Percentiles rank a stretch among this genome's conserved stretches.
phyloP scores from a whole-genome alignment of 2,888 invertebrate species.

The Rhogogaster chlorosoma region DNA sequence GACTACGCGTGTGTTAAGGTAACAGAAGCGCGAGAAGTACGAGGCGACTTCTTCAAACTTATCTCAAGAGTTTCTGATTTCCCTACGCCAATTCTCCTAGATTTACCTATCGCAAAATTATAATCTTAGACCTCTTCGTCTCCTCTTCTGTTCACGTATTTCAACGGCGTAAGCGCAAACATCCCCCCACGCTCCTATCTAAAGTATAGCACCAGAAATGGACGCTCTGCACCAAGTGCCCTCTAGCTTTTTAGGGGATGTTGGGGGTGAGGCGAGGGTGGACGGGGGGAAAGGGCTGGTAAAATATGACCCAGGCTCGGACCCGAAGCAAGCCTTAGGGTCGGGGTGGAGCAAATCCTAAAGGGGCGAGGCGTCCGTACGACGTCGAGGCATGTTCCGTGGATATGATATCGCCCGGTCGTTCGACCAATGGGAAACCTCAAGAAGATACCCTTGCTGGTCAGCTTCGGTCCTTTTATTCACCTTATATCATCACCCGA shows the following conservation, averaged over 20 bases:
- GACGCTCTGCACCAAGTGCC: conserved; percentile 29
- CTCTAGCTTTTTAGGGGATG: conserved; percentile 27
- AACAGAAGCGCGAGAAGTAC: background rate
- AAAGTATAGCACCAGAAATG: conserved; percentile 21
- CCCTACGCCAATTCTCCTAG: background rate
- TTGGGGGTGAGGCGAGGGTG: background rate
- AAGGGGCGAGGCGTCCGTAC: conserved; percentile 45
- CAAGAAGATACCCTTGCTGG: conserved; percentile 21
- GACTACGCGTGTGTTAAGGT: background rate
- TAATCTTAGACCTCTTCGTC: background rate
- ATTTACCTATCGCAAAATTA: background rate
- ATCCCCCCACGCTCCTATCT: background rate
- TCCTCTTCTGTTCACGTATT: background rate
- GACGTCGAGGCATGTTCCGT: conserved; percentile 39
- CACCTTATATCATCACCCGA: conserved; percentile 14
- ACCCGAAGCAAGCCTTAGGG: conserved; percentile 3
- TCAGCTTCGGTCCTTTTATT: background rate
- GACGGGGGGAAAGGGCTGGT: conserved; percentile 25
- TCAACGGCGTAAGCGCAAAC: background rate
- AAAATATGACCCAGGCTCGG: conserved; percentile 42
- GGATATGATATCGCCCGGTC: conserved; percentile 45
- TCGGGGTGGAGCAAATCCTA: conserved; percentile 46
- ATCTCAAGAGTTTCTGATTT: background rate
- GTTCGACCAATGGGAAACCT: conserved; percentile 23
- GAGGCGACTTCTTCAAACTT: background rate